These are phyloP conservation scores for Megaustenia siamemsis DNA, from an alignment of 2,888 invertebrate genomes.

Conservation along the genomic window DNA sequence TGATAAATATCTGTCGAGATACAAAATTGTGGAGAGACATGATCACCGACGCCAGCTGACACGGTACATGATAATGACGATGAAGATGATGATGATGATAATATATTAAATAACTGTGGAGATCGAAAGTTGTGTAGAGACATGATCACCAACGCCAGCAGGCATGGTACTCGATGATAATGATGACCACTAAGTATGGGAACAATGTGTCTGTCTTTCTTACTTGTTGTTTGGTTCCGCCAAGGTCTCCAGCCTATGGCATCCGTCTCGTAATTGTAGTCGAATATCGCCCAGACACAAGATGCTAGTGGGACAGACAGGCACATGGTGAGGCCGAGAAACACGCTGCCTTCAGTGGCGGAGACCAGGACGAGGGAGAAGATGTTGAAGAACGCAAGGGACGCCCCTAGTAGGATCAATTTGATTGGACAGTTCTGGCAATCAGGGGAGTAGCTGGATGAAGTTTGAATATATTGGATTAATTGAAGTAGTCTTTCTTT, in stretches of 20 bases:
- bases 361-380: slow-evolving; percentile 69
- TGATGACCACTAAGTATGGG: neutral
- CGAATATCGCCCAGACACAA: slow-evolving; percentile 72
- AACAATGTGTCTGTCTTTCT: neutral
- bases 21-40: too few species aligned
- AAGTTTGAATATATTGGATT: neutral
- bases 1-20: too few species aligned
- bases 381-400: slow-evolving; percentile 60
- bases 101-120: too few species aligned
- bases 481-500: too few species aligned
- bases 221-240: slow-evolving; percentile 64
- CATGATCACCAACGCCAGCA: neutral
- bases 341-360: slow-evolving; percentile 71
- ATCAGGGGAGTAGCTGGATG: slow-evolving; percentile 39
- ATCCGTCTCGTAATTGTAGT: slow-evolving; percentile 59
- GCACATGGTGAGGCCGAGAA: slow-evolving; percentile 66
- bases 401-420: slow-evolving; percentile 62
- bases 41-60: too few species aligned
- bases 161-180: too few species aligned
- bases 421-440: slow-evolving; percentile 59
- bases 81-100: too few species aligned
- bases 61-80: too few species aligned
- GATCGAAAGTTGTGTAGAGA: neutral
- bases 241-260: slow-evolving; percentile 64
- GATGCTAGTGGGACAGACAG: slow-evolving; percentile 66